Percentiles rank a stretch among this genome's conserved stretches.
Conservation (phyloP, 2,113 vertebrate genomes). For the Anoplopoma fimbria region DNA sequence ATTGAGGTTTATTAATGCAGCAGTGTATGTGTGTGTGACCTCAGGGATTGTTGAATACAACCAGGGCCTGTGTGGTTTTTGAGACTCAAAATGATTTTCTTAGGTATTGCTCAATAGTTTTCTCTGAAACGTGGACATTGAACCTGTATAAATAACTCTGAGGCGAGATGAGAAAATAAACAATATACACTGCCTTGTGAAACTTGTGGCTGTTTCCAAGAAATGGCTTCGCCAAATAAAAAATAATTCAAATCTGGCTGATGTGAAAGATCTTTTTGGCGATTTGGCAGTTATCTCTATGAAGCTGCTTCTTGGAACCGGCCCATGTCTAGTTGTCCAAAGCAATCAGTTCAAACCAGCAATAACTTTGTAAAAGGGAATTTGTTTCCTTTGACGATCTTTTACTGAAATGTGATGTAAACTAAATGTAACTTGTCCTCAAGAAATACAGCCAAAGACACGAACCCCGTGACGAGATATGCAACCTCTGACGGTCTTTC, state of each 20-base stretch:
- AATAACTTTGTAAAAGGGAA: neutral
- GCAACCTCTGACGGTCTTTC: constrained; percentile 11
- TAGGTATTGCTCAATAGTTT: neutral
- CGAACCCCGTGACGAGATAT: neutral
- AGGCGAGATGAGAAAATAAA: neutral
- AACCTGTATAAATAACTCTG: neutral
- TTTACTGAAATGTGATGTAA: constrained; percentile 19
- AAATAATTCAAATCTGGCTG: neutral
- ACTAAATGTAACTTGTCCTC: constrained; percentile 1
- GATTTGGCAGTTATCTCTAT: neutral
- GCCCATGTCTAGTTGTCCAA: neutral
- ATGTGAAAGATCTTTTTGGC: neutral
- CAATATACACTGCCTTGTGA: neutral
- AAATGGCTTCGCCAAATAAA: neutral
- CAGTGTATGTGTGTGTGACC: neutral
- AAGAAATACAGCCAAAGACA: neutral
- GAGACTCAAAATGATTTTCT: neutral
- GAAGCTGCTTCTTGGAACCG: constrained; percentile 14
- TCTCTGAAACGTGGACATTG: neutral
- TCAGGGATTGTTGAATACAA: neutral
- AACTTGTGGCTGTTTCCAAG: constrained; percentile 12
- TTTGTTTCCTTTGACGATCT: neutral
- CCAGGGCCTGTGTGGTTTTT: constrained; percentile 7
- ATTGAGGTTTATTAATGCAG: neutral
- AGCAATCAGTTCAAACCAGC: neutral